A percentile compares a stretch with the other conserved stretches of the same genome.
Evolutionary conservation across 2,113 vertebrate genomes (phyloP).

Genomic region (Bubalus kerabau): DNA sequence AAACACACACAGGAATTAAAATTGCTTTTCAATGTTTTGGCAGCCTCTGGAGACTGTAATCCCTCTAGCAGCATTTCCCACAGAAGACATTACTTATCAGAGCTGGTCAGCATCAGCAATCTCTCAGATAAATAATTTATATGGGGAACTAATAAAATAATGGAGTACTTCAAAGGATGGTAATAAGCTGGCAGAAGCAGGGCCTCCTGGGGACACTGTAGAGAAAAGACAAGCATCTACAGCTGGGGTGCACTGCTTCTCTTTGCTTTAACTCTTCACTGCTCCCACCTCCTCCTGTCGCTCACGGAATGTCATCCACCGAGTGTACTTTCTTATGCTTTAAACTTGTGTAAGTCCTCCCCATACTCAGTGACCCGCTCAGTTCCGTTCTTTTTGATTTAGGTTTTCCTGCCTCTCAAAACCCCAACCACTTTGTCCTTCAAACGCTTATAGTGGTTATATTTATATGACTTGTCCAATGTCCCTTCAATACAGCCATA

Average conservation of each 20-base stretch:
- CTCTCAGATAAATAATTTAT: slow-evolving; percentile 72
- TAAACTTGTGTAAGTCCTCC: not conserved
- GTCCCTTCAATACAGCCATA: not conserved
- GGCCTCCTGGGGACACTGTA: not conserved
- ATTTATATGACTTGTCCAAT: not conserved
- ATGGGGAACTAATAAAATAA: slow-evolving; percentile 68
- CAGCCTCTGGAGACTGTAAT: slow-evolving; percentile 24
- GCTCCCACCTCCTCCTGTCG: fast-evolving
- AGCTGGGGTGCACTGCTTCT: not conserved
- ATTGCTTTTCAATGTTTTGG: slow-evolving; percentile 63
- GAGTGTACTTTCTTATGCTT: not conserved
- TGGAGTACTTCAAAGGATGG: slow-evolving; percentile 31
- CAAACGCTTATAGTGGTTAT: not conserved
- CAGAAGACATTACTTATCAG: slow-evolving; percentile 57
- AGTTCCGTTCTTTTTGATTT: not conserved
- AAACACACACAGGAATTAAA: slow-evolving; percentile 43
- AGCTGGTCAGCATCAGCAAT: slow-evolving; percentile 42
- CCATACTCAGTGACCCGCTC: not conserved
- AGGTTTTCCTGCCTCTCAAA: not conserved
- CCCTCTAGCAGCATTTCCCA: slow-evolving; percentile 57
- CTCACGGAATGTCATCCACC: fast-evolving
- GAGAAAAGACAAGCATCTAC: not conserved
- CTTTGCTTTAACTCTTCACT: not conserved
- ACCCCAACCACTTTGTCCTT: not conserved
- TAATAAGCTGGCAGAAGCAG: slow-evolving; percentile 9